phyloP scores from a whole-genome alignment of 1,140 invertebrate genomes.

The Drosophila bifasciata region DNA sequence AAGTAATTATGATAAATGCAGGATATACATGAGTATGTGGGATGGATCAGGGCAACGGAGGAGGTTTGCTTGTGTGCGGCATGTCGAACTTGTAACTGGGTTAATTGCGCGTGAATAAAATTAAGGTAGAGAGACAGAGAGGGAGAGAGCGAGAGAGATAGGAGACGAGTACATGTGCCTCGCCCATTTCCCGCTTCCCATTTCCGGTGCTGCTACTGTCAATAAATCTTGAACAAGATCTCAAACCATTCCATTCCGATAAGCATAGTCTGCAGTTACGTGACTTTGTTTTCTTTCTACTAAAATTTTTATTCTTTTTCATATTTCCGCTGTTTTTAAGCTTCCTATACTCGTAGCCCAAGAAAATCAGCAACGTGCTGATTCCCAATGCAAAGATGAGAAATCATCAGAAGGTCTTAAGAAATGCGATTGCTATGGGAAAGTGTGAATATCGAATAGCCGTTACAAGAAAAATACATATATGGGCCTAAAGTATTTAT shows the following conservation, averaged over 20 bases:
- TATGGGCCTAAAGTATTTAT: too few species aligned
- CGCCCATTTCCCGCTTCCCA: conserved; percentile 37
- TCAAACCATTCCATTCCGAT: conserved; percentile 43
- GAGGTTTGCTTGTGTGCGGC: conserved; percentile 63
- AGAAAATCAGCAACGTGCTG: conserved; percentile 34
- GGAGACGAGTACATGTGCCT: conserved; percentile 9
- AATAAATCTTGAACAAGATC: conserved; percentile 75
- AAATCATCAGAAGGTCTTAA: background rate
- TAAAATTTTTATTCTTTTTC: conserved; percentile 6
- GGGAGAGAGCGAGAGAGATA: background rate
- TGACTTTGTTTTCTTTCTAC: conserved; percentile 37
- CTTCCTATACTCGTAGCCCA: conserved; percentile 12
- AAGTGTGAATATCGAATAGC: background rate
- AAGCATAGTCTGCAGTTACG: conserved; percentile 41
- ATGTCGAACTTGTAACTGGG: conserved; percentile 81
- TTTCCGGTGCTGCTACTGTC: conserved; percentile 56
- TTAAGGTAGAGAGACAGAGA: conserved; percentile 52
- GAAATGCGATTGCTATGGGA: background rate
- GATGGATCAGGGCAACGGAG: background rate
- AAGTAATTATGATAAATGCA: conserved; percentile 83
- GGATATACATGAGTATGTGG: conserved; percentile 57
- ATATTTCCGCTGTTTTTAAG: conserved; percentile 10
- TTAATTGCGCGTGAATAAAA: conserved; percentile 78
- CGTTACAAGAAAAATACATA: background rate
- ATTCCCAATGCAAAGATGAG: conserved; percentile 8